A percentile compares a stretch with the other conserved stretches of the same genome.
Conservation (phyloP, 1,140 invertebrate species). For the Marisa cornuarietis region DNA sequence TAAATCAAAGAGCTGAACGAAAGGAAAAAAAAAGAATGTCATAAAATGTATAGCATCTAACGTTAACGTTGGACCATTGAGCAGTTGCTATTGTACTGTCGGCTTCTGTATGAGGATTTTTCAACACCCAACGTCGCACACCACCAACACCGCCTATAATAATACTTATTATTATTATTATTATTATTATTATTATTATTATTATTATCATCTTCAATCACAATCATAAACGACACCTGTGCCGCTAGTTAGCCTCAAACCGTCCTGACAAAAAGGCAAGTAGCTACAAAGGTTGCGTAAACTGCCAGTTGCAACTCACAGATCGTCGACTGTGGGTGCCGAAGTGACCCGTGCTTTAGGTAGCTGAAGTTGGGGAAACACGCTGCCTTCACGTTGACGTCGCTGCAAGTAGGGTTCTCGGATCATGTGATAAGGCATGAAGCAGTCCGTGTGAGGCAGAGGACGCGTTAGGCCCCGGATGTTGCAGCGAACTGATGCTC, state of each 20-base stretch:
- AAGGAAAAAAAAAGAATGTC: neutral
- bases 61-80: no score
- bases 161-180: no score
- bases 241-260: neutral
- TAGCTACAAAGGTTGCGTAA: neutral
- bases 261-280: neutral
- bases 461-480: neutral
- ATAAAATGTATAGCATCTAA: no score
- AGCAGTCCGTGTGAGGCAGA: neutral
- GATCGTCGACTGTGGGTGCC: neutral
- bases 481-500: conserved; percentile 16
- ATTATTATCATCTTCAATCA: no score
- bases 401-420: neutral
- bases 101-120: no score
- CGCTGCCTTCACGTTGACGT: neutral
- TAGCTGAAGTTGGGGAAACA: neutral
- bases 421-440: conserved; percentile 6
- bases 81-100: no score
- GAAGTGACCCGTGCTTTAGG: neutral
- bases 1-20: neutral
- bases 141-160: no score
- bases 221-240: neutral
- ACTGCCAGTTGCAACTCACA: neutral
- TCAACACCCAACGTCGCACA: no score
- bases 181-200: no score